Percentiles rank a stretch among this genome's conserved stretches.
Conservation (phyloP, 1,140 invertebrate genomes). For the Anoplophora glabripennis region DNA sequence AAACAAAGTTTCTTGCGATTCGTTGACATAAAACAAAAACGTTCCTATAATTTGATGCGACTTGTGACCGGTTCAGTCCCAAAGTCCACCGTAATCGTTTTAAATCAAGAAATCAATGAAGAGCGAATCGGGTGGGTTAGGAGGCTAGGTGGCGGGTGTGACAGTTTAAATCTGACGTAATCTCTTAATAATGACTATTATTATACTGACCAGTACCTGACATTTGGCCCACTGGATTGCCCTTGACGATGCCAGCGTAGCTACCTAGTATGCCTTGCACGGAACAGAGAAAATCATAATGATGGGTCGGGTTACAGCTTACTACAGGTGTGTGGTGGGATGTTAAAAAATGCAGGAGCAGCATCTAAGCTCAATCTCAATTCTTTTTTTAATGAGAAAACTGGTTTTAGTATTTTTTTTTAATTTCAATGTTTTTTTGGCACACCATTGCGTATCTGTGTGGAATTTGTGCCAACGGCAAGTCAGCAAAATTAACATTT, state of each 20-base stretch:
- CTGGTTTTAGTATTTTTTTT: neutral
- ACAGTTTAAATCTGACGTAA: too few species aligned
- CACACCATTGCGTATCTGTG: too few species aligned
- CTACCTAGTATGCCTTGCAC: conserved; percentile 54
- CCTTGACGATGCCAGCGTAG: conserved; percentile 62
- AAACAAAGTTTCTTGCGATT: too few species aligned
- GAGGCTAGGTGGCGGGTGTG: too few species aligned
- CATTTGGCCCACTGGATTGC: conserved; percentile 55
- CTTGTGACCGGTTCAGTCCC: too few species aligned
- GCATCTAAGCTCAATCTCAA: conserved; percentile 2
- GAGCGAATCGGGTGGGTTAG: too few species aligned
- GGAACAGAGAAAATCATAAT: conserved; percentile 46
- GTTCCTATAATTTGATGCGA: too few species aligned
- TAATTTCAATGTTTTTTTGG: neutral
- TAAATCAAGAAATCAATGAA: too few species aligned
- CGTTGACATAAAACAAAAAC: too few species aligned
- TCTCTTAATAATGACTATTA: neutral
- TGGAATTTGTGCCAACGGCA: too few species aligned
- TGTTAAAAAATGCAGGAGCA: conserved; percentile 7
- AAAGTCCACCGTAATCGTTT: too few species aligned
- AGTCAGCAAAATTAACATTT: too few species aligned
- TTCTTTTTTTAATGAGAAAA: neutral
- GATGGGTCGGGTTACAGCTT: conserved; percentile 38
- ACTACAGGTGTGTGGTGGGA: conserved; percentile 27
- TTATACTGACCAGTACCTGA: conserved; percentile 58